Percentiles rank a stretch among this genome's conserved stretches.
These are phyloP conservation scores for Scalopus aquaticus DNA, from an alignment of 2,113 vertebrate species.

Conservation along the genomic window DNA sequence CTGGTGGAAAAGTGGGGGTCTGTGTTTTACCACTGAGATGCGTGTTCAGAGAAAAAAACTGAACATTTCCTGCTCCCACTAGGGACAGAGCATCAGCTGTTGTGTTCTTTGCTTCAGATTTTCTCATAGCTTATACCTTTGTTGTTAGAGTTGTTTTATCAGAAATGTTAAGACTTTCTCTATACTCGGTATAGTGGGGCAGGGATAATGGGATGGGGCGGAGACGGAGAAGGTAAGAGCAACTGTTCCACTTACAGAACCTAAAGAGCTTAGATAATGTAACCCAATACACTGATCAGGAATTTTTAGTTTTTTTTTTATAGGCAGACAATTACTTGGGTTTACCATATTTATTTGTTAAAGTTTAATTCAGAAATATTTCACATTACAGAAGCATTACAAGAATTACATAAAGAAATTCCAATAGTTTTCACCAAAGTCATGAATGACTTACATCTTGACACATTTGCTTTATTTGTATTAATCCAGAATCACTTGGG, in stretches of 20 bases:
- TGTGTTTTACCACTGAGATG: slow-evolving; percentile 55
- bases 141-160: background rate
- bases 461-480: background rate
- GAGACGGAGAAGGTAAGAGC: background rate
- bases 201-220: background rate
- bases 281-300: background rate
- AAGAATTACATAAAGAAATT: background rate
- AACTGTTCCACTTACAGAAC: background rate
- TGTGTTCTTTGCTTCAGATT: slow-evolving; percentile 55
- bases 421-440: background rate
- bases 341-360: background rate
- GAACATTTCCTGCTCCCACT: slow-evolving; percentile 55
- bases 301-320: background rate
- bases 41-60: slow-evolving; percentile 59
- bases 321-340: background rate
- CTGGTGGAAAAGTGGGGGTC: slow-evolving; percentile 47
- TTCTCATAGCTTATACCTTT: slow-evolving; percentile 48
- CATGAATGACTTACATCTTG: background rate
- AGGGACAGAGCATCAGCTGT: slow-evolving; percentile 74
- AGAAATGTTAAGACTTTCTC: background rate
- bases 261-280: background rate
- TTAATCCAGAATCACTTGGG: background rate
- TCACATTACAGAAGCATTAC: background rate
- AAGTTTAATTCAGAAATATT: slow-evolving; percentile 50
- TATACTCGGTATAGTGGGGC: background rate